phyloP scores from a whole-genome alignment of 2,888 invertebrate genomes.

The Ormyrus nitidulus region DNA sequence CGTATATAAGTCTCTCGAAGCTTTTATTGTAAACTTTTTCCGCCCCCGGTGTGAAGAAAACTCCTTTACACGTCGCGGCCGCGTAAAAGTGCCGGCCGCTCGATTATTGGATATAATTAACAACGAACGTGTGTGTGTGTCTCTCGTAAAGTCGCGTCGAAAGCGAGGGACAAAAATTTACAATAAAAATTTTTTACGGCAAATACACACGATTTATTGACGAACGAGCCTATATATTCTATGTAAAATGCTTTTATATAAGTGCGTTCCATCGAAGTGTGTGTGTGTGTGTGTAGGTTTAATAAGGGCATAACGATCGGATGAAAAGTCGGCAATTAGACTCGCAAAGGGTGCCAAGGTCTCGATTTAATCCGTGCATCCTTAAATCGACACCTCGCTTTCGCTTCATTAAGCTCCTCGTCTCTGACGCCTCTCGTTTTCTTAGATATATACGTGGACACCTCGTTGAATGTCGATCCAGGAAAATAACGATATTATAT shows the following conservation, averaged over 20 bases:
- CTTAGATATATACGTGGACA: not conserved
- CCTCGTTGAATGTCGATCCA: conserved; percentile 26
- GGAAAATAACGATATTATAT: conserved; percentile 31
- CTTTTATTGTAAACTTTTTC: conserved; percentile 1
- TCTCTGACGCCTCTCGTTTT: not conserved
- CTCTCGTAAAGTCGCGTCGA: not conserved
- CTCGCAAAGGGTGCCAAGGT: conserved; percentile 7
- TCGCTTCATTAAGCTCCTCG: not conserved
- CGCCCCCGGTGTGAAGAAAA: not conserved
- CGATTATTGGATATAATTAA: not conserved
- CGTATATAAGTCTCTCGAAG: not conserved
- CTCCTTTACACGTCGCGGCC: not conserved
- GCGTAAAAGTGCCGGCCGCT: too few relatives aligned
- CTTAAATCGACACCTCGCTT: not conserved
- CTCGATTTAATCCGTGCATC: conserved; percentile 32
- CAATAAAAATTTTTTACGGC: not conserved
- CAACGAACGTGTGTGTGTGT: not conserved
- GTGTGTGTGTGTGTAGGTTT: too few relatives aligned
- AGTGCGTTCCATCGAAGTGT: too few relatives aligned
- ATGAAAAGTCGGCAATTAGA: not conserved
- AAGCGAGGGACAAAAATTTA: conserved; percentile 4
- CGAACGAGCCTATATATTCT: not conserved
- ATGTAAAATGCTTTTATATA: not conserved
- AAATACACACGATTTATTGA: too few relatives aligned
- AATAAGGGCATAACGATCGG: not conserved